Evolutionary conservation across 2,113 vertebrate species (phyloP), one percentile per base, ranked within the genome.

Genomic region (Meles meles): DNA sequence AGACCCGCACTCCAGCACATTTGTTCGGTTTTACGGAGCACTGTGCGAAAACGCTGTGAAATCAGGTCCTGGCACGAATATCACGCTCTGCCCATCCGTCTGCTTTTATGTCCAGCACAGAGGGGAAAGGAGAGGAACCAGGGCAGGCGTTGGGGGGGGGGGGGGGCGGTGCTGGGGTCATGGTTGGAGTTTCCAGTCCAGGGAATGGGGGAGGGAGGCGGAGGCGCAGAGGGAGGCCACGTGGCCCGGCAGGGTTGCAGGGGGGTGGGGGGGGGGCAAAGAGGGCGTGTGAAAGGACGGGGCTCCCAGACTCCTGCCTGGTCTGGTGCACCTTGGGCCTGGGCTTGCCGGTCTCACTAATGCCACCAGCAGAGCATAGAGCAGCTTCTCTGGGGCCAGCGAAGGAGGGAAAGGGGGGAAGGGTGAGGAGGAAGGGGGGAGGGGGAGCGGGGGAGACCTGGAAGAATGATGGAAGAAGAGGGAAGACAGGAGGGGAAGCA

Each of bases 1-100:
- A 82, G 97, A 96, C 97, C 98, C 97, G 97, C 97, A 90, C 96
- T 96, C 92, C 95, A 97, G 97, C 98, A 97, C 97, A 90, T 97
- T 94, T 88, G 97, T 77, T 95, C 86, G 27, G 97, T 98, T 97
- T 98, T 98, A 98, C 93, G 93, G 96, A 96, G 97, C 96, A 96
- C 97, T 96, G 94, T 57, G 88, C 3, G 55, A 88, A 96, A 97
- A 91, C 13, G 85, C 98, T 98, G 93, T 96, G 98, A 98, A 98
- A 98, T 97, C 97, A 92, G 97, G 96, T 97, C 97, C 97, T 94
- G 21, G 20, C 92, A 92, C 86, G 93, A 92, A 96, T 97, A 96
- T 97, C 98, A 69, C 6, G 7, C 98, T 97, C 81, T 1, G 94
- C 93, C 95, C 91, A 88, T 97, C 96, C 76, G 65, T 93, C 39